Conservation (phyloP, 2,797 vertebrate species). For the Danio tinwini region DNA sequence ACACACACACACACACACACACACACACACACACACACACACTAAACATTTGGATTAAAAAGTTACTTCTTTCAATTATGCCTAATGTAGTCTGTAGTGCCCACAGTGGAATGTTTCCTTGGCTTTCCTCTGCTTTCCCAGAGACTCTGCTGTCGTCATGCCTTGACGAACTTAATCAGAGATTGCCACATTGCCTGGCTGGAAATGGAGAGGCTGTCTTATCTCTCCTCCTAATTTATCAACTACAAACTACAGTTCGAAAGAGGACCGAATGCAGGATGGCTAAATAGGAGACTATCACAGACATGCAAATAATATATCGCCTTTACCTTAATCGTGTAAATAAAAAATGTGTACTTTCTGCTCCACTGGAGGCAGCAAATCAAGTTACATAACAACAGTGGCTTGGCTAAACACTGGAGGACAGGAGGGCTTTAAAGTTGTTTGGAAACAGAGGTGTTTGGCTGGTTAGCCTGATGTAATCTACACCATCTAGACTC, state of each 20-base stretch:
- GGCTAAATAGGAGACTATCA: neutral
- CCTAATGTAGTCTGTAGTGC: constrained; percentile 65
- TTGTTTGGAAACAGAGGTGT: neutral
- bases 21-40: neutral
- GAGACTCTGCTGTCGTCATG: constrained; percentile 66
- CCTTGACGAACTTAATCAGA: constrained; percentile 70
- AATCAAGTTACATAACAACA: neutral
- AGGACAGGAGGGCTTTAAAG: neutral
- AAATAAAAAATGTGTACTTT: neutral
- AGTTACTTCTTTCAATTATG: neutral
- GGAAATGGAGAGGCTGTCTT: constrained; percentile 16
- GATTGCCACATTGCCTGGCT: constrained; percentile 25
- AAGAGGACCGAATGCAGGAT: constrained; percentile 1
- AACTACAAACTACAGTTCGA: neutral
- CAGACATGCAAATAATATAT: constrained; percentile 1
- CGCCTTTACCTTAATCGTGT: neutral
- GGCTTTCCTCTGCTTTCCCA: constrained; percentile 71
- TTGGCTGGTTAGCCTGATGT: constrained; percentile 1
- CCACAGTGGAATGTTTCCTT: constrained; percentile 73
- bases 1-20: too few species aligned
- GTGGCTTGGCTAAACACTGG: neutral
- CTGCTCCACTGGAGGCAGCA: neutral
- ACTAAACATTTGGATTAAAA: neutral
- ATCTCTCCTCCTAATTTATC: constrained; percentile 5
- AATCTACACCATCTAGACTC: neutral